Evolutionary conservation across 2,113 vertebrate species (phyloP).

Genomic region (Oryzias javanicus): DNA sequence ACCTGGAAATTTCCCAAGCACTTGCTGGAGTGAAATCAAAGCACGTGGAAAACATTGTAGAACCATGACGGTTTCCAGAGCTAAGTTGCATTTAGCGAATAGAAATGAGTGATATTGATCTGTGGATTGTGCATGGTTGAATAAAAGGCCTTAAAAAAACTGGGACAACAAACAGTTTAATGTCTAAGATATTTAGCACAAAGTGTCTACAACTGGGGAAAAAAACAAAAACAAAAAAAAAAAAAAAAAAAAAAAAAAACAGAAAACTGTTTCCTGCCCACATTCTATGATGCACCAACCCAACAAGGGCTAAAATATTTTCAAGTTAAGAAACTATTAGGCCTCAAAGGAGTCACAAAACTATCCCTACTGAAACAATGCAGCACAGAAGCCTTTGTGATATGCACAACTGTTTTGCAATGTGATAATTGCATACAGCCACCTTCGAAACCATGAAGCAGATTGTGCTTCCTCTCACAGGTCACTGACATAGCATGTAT

Average conservation of each 20-base stretch:
- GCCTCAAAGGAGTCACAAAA: constrained; percentile 18
- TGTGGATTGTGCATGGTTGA: background rate
- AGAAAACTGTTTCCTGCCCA: constrained; percentile 38
- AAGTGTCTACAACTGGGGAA: constrained; percentile 41
- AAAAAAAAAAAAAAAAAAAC: too few species aligned
- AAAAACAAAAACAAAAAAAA: constrained; percentile 32
- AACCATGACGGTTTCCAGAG: too few species aligned
- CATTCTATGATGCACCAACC: constrained; percentile 14
- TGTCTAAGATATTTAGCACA: constrained; percentile 4
- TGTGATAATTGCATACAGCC: constrained; percentile 4
- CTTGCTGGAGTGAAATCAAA: too few species aligned
- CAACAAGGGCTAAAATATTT: constrained; percentile 10
- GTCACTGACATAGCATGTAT: constrained; percentile 37
- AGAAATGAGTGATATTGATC: too few species aligned
- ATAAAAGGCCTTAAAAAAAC: background rate
- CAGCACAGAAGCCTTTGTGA: background rate
- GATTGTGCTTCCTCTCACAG: constrained; percentile 8
- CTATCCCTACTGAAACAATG: background rate
- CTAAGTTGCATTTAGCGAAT: too few species aligned
- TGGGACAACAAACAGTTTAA: background rate
- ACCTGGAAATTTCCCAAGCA: too few species aligned
- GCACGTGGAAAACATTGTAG: too few species aligned
- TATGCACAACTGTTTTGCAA: constrained; percentile 11
- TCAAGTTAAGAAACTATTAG: constrained; percentile 13
- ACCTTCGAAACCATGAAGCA: constrained; percentile 5